A percentile compares a stretch with the other conserved stretches of the same genome.
Evolutionary conservation across 92 coral and sea anemone genomes (phyloP).

Genomic region (Parazoanthus swiftii): DNA sequence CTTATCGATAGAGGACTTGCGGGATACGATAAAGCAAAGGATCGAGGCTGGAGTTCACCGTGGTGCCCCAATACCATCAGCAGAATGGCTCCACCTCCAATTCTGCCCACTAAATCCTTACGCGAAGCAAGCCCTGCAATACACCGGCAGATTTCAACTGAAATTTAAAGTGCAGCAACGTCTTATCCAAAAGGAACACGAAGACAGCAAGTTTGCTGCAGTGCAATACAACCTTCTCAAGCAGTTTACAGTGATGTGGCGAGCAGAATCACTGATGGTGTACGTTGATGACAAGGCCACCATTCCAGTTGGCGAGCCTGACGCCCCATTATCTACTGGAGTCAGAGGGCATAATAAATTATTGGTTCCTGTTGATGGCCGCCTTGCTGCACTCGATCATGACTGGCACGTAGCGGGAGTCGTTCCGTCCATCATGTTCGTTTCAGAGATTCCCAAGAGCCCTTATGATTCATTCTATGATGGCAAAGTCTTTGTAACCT

Average conservation of each 20-base stretch:
- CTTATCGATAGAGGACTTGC: constrained; percentile 1
- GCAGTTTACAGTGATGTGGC: constrained; percentile 25
- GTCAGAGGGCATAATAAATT: constrained; percentile 31
- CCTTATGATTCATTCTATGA: constrained; percentile 1
- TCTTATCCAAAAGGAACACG: not conserved
- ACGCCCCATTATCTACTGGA: constrained; percentile 28
- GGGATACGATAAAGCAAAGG: not conserved
- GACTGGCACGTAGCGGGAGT: not conserved
- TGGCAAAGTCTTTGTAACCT: constrained; percentile 5
- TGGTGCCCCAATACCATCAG: constrained; percentile 1
- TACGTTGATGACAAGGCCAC: constrained; percentile 20
- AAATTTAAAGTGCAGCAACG: constrained; percentile 1
- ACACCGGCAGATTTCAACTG: constrained; percentile 19
- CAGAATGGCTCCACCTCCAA: not conserved
- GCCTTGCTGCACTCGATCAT: constrained; percentile 20
- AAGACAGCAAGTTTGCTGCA: constrained; percentile 15
- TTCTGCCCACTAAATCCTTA: constrained; percentile 3
- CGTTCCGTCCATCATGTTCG: not conserved
- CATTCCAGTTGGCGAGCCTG: constrained; percentile 39
- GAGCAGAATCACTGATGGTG: constrained; percentile 12
- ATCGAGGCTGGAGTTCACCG: not conserved
- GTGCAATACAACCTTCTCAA: constrained; percentile 28
- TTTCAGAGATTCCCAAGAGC: not conserved
- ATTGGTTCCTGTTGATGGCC: constrained; percentile 19
- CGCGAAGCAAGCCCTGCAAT: constrained; percentile 7